Evolutionary conservation across 2,888 invertebrate species (phyloP).

Genomic region (Thymelicus acteon): DNA sequence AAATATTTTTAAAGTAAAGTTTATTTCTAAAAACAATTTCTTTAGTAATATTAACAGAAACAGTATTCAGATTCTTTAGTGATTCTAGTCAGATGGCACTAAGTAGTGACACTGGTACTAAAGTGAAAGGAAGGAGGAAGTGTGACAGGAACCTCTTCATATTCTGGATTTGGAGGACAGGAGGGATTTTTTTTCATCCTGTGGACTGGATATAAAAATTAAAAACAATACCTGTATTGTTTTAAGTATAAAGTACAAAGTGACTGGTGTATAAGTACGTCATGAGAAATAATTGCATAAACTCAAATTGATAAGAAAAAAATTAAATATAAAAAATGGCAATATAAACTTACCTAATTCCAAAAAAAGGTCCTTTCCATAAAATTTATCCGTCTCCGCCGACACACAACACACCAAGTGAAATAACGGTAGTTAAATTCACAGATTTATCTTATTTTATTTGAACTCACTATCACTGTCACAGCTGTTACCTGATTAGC

Average conservation of each 20-base stretch:
- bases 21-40: no score
- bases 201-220: not conserved
- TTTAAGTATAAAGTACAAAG: no score
- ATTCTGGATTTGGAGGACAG: conserved; percentile 7
- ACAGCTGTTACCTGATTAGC: conserved; percentile 41
- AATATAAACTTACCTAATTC: conserved; percentile 20
- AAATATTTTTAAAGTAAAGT: no score
- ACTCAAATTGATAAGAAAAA: not conserved
- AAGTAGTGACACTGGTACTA: not conserved
- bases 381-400: not conserved
- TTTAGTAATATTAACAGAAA: no score
- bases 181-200: not conserved
- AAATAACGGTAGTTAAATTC: conserved; percentile 25
- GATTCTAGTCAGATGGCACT: no score
- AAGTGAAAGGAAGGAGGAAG: conserved; percentile 5
- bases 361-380: not conserved
- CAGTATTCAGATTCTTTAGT: no score
- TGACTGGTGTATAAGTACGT: no score
- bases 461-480: conserved; percentile 32
- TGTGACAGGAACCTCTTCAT: conserved; percentile 8
- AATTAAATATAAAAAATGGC: not conserved
- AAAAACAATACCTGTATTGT: not conserved
- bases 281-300: not conserved
- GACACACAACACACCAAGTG: conserved; percentile 17
- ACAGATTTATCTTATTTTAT: conserved; percentile 23